Base-by-base conservation (phyloP, 2,113 vertebrate genomes). In the Cinclus cinclus region DNA sequence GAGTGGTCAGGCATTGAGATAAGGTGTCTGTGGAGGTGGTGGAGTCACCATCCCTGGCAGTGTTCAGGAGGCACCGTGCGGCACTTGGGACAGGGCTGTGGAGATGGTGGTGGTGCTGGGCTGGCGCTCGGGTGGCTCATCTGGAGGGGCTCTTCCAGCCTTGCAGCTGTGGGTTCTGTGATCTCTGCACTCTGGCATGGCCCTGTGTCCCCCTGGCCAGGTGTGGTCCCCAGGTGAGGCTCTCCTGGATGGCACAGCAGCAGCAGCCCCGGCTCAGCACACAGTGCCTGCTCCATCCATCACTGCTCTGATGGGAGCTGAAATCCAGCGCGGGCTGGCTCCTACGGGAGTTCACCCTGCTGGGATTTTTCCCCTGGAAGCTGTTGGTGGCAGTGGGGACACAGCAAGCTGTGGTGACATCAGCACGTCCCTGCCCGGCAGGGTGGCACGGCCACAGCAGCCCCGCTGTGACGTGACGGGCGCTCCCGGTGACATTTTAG, bases 261-360 rank as follows among this genome's bases (percentile, higher is more conserved):
- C 39, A n/a, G 13, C 55, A 39, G 24, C 37, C 65, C 17, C 0
- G 7, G 5, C n/a, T 2, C 53, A 7, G 15, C 37, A 1, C 37
- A 3, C 10, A 0, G 3, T 2, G 68, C 15, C 68, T 55, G 60
- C 5, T 7, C 4, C 18, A 15, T 3, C 21, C 12, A 7, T 24
- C 35, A 0, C 58, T 10, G 6, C 35, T 68, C 5, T 24, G 11
- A 4, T 59, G n/a, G 3, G 44, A 47, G 64, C 24, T 14, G 1
- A 4, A 35, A 7, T 5, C 1, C 1, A 56, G 39, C 71, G 0
- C 22, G 0, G 14, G 4, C 1, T 10, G 46, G 33, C 47, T 47
- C 23, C 12, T 0, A 0, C 13, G 53, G 53, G 55, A 22, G 53
- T 0, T 10, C 18, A 2, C 25, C 68, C 35, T 2, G 2, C 0